phyloP scores from a whole-genome alignment of 2,888 invertebrate species.

The Protophormia terraenovae region DNA sequence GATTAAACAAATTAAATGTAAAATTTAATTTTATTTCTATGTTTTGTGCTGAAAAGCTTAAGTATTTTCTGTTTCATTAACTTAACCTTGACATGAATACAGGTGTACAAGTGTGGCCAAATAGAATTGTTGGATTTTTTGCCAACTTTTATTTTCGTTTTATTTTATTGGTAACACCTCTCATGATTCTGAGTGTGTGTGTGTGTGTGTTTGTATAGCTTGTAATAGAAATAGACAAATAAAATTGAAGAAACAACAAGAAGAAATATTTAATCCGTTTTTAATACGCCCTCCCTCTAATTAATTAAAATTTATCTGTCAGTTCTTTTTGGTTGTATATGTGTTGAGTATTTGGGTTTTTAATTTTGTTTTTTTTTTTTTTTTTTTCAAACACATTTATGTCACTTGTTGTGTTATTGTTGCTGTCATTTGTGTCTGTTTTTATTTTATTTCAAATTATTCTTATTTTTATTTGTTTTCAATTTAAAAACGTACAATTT shows the following conservation, averaged over 20 bases:
- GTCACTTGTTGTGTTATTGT: constrained; percentile 4
- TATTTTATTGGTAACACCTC: neutral
- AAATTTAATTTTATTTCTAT: constrained; percentile 7
- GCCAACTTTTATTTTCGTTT: constrained; percentile 63
- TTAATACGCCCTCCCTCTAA: constrained; percentile 27
- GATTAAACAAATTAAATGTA: constrained; percentile 20
- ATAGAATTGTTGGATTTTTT: neutral
- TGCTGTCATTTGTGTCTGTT: neutral
- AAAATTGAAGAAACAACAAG: neutral
- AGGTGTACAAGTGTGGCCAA: constrained; percentile 57
- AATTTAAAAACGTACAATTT: constrained; percentile 25
- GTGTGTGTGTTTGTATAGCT: neutral
- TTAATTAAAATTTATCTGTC: constrained; percentile 50
- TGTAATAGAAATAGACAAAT: neutral
- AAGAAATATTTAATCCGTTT: constrained; percentile 32
- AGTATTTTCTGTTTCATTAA: constrained; percentile 61
- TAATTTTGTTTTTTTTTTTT: neutral
- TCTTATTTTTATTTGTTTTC: neutral
- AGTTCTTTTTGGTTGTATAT: constrained; percentile 18
- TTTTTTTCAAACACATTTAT: constrained; percentile 20
- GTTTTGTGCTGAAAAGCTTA: constrained; percentile 1
- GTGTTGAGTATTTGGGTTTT: neutral
- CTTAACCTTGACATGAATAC: constrained; percentile 64
- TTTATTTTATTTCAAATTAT: constrained; percentile 4
- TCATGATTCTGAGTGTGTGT: constrained; percentile 22